Evolutionary conservation across 1,140 invertebrate species (phyloP).

Genomic region (Diorhabda carinulata): DNA sequence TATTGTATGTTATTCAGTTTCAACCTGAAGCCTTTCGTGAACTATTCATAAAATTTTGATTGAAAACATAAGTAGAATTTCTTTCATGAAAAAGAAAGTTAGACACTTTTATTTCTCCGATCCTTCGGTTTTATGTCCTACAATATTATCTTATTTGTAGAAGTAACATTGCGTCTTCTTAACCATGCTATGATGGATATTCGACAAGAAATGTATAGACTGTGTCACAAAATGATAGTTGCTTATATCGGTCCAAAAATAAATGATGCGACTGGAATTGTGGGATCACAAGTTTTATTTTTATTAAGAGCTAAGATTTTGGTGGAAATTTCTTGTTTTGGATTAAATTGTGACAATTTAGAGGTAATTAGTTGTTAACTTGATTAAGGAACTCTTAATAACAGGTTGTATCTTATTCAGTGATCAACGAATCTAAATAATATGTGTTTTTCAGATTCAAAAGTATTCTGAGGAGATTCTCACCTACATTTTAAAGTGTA

Average conservation of each 20-base stretch:
- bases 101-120: no score
- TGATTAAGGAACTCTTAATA: background rate
- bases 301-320: constrained; percentile 55
- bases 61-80: no score
- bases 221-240: constrained; percentile 47
- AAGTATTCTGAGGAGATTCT: constrained; percentile 57
- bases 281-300: constrained; percentile 50
- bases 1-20: background rate
- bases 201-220: constrained; percentile 45
- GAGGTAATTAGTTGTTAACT: constrained; percentile 37
- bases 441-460: background rate
- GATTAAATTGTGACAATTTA: constrained; percentile 50
- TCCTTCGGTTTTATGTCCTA: no score
- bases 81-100: no score
- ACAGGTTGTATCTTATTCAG: no score
- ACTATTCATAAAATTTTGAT: no score
- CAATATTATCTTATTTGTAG: constrained; percentile 30
- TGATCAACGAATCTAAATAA: no score
- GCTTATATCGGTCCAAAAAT: constrained; percentile 47
- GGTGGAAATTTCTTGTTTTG: constrained; percentile 62
- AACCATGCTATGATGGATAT: constrained; percentile 48
- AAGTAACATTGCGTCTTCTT: constrained; percentile 50
- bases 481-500: constrained; percentile 58
- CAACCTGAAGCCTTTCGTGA: no score
- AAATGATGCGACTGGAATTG: constrained; percentile 37